Base-by-base conservation (phyloP, 2,797 vertebrate species). In the Rhinogobio ventralis region DNA sequence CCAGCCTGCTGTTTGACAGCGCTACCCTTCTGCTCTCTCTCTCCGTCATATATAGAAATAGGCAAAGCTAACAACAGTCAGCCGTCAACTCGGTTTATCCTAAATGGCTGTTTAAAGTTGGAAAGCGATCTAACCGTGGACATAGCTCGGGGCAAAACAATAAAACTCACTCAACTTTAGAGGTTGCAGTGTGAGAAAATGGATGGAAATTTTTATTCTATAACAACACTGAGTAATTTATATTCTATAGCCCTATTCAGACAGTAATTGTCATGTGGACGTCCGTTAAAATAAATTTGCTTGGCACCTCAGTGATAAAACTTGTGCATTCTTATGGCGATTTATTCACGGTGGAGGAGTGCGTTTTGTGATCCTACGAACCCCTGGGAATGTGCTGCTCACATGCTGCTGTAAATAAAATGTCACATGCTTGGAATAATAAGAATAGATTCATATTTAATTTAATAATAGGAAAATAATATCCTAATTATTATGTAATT, bases 51-150 rank as follows among this genome's bases (percentile, higher is more conserved):
- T 53, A 81, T 30, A 69, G 45, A 75, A 73, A 39, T 67, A 84
- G 69, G 68, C 72, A 25, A 45, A 28, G 67, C 67, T 42, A 64
- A 60, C 57, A 85, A 84, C 69, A 82, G 76, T 51, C 55, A 83
- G 77, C 71, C 57, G 66, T 89, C 83, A 85, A 81, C 69, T 67
- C 39, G 57, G 81, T 87, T 87, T 86, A 86, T 69, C 76, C 84
- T 82, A 86, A 86, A 90, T 75, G 85, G 46, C 42, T 53, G 72
- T 81, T 77, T 67, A 71, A 66, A 81, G 73, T 55, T 46, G 19
- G 60, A 82, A 85, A 82, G 46, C 25, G 42, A 14, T 66, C 67
- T 66, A 30, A 68, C 17, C 28, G 46, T 49, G 45, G 62, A 84
- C 7, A 25, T n/a, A 73, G 81, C 49, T 64, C 5, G 6, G 19